Evolutionary conservation across 1,140 invertebrate genomes (phyloP).

Genomic region (Eurosta solidaginis): DNA sequence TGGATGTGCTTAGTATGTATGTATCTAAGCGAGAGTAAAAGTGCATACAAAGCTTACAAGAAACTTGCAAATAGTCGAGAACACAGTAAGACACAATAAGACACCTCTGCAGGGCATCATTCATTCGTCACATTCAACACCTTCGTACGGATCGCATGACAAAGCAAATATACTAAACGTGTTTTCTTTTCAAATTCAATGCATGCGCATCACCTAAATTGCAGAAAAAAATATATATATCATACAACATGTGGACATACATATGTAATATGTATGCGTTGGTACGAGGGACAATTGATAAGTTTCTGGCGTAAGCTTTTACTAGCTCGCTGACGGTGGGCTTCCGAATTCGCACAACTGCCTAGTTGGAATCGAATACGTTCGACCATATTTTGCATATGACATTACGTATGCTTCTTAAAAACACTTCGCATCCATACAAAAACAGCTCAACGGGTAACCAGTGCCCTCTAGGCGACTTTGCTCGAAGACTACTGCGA

Average conservation of each 20-base stretch:
- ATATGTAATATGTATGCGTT: neutral
- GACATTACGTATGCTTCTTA: too few relatives aligned
- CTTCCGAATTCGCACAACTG: neutral
- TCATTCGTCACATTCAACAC: constrained; percentile 14
- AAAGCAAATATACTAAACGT: constrained; percentile 7
- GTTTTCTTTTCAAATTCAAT: neutral
- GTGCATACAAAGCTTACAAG: neutral
- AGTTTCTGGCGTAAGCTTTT: too few relatives aligned
- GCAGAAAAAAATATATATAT: neutral
- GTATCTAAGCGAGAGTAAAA: too few relatives aligned
- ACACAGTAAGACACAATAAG: neutral
- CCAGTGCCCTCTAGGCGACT: too few relatives aligned
- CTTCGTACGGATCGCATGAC: constrained; percentile 4
- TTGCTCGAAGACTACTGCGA: too few relatives aligned
- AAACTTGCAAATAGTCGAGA: neutral
- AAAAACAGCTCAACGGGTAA: too few relatives aligned
- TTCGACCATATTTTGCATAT: too few relatives aligned
- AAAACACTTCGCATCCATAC: too few relatives aligned
- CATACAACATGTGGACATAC: neutral
- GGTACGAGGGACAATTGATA: too few relatives aligned
- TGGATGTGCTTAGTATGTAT: neutral
- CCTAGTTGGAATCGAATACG: too few relatives aligned
- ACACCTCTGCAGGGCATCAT: constrained; percentile 6
- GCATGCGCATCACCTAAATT: neutral
- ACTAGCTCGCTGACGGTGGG: too few relatives aligned